Evolutionary conservation across 2,797 vertebrate genomes (phyloP), one percentile per base, ranked within the genome.

Genomic region (Trachurus trachurus): DNA sequence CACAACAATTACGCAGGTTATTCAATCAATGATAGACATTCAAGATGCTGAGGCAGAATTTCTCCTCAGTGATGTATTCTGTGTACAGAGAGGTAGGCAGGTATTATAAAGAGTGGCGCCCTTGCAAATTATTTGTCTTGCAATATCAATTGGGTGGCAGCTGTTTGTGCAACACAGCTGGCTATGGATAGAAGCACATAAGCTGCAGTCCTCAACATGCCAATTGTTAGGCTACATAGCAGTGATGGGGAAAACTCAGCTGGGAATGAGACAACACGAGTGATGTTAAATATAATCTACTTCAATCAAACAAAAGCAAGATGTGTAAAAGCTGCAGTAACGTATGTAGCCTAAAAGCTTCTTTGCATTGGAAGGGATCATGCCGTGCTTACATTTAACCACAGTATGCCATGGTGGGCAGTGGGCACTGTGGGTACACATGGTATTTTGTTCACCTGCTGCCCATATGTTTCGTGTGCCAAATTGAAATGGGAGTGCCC

Each of bases 161-260:
- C 26, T 58, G 21, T 74, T 80, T 60, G 60, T 69, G 56, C 64
- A 59, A 22, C 29, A 22, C 74, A 85, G 53, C 76, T 63, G 78
- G 57, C 69, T 37, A 1, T 37, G 37, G 40, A 62, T 44, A 54
- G 42, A 60, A 67, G 42, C 59, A 73, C 53, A 70, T 45, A 65
- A 52, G 47, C 31, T 62, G 16, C 65, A 3, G 29, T 60, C 44
- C 52, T 37, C 61, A 63, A n/a, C 45, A 21, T 62, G 40, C 37
- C 12, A 39, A 56, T 50, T 78, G 57, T 74, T 44, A 26, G 26
- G 26, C 26, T 26, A 40, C 19, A 12, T 57, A 31, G 74, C 4
- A 39, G 53, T 29, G 34, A 37, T 37, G 34, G 34, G 34, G 34
- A 37, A 37, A 37, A 9, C 8, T 37, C 34, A 64, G 31, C 44